phyloP scores from a whole-genome alignment of 2,888 invertebrate species.

The Platypus cylindrus region DNA sequence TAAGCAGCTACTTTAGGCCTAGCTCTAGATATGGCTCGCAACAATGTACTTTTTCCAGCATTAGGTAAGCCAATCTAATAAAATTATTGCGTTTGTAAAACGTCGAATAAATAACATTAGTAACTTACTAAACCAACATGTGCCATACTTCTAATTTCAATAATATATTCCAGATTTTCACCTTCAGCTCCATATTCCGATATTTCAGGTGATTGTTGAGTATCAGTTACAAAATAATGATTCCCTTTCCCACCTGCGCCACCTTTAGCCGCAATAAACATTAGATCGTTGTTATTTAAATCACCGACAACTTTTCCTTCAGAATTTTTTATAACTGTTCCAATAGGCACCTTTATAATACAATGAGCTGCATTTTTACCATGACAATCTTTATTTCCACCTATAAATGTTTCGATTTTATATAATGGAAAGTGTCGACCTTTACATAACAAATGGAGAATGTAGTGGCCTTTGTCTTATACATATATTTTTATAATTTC shows the following conservation, averaged over 20 bases:
- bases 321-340: conserved; percentile 54
- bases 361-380: conserved; percentile 69
- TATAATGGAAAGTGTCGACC: conserved; percentile 1
- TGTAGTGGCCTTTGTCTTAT: neutral
- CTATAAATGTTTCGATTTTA: conserved; percentile 7
- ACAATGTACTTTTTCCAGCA: conserved; percentile 85
- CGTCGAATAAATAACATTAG: neutral
- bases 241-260: conserved; percentile 96
- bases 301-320: conserved; percentile 53
- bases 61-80: conserved; percentile 65
- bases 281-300: conserved; percentile 49
- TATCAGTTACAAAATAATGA: conserved; percentile 72
- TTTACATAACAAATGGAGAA: too few relatives aligned
- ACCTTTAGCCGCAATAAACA: conserved; percentile 89
- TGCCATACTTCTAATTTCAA: conserved; percentile 89
- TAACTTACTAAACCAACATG: conserved; percentile 72
- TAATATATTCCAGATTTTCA: conserved; percentile 54
- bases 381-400: conserved; percentile 54
- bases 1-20: conserved; percentile 84
- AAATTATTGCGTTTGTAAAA: neutral
- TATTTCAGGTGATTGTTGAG: conserved; percentile 65
- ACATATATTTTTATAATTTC: neutral
- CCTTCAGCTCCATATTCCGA: conserved; percentile 81
- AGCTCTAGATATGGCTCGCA: conserved; percentile 75
- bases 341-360: conserved; percentile 67